phyloP scores from a whole-genome alignment of 2,113 vertebrate species.

The Poeciliopsis retropinna region DNA sequence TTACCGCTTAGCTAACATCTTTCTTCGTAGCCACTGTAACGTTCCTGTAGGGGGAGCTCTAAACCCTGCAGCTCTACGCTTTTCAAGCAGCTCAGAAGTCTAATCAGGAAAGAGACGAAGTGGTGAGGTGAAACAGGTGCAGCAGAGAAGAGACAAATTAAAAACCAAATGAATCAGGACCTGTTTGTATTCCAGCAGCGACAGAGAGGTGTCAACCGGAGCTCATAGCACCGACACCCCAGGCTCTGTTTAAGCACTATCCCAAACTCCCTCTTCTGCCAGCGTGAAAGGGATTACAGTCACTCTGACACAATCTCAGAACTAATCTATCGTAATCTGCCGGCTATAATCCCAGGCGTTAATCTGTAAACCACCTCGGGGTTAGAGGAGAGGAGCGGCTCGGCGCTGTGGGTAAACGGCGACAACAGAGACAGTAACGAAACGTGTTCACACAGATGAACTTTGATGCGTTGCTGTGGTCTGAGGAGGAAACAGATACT shows the following conservation, averaged over 20 bases:
- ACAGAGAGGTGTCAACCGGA: slow-evolving; percentile 26
- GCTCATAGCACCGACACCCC: slow-evolving; percentile 36
- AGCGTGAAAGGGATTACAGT: slow-evolving; percentile 67
- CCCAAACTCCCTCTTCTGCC: slow-evolving; percentile 45
- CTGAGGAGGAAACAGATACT: slow-evolving; percentile 62
- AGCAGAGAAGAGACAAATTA: slow-evolving; percentile 2
- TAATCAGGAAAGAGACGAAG: slow-evolving; percentile 1
- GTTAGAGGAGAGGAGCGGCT: slow-evolving; percentile 46
- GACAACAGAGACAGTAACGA: slow-evolving; percentile 26
- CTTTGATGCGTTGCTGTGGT: neutral
- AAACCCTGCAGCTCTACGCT: neutral
- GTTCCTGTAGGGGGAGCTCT: neutral
- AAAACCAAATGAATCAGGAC: slow-evolving; percentile 22
- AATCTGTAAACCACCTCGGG: slow-evolving; percentile 72
- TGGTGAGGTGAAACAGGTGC: slow-evolving; percentile 4
- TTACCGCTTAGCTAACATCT: neutral
- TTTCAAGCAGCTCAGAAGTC: neutral
- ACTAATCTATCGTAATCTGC: slow-evolving; percentile 75
- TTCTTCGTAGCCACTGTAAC: neutral
- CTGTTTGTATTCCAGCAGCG: slow-evolving; percentile 23
- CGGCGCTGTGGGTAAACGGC: slow-evolving; percentile 34
- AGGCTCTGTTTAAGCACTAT: slow-evolving; percentile 45
- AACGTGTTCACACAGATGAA: slow-evolving; percentile 4
- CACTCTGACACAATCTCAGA: slow-evolving; percentile 70
- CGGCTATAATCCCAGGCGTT: slow-evolving; percentile 61